Conservation (phyloP, 2,113 vertebrate genomes). For the Misgurnus mizolepis region DNA sequence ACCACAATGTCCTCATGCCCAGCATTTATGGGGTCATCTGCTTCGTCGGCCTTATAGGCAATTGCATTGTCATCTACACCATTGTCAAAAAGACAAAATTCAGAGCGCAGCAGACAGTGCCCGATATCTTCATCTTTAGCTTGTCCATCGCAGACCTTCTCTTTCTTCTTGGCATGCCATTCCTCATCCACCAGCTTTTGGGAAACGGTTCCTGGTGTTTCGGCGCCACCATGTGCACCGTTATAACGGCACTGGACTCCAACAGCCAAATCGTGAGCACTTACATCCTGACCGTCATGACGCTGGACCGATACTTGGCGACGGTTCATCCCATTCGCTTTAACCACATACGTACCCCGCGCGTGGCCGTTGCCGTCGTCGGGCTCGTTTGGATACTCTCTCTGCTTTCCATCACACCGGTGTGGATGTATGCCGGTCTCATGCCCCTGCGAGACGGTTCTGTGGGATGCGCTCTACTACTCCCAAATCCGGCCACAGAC, state of each 20-base stretch:
- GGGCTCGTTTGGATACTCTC: slow-evolving; percentile 60
- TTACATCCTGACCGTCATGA: slow-evolving; percentile 65
- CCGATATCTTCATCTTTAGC: slow-evolving; percentile 66
- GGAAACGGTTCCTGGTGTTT: slow-evolving; percentile 63
- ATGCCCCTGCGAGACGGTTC: slow-evolving; percentile 60
- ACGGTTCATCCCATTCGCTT: slow-evolving; percentile 62
- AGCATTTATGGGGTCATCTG: slow-evolving; percentile 72
- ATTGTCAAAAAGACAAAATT: slow-evolving; percentile 72
- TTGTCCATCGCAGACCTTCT: slow-evolving; percentile 66
- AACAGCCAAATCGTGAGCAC: slow-evolving; percentile 70
- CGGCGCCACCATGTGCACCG: slow-evolving; percentile 59
- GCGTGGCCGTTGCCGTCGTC: slow-evolving; percentile 49
- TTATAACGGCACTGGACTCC: slow-evolving; percentile 64
- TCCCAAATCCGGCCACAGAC: slow-evolving; percentile 61
- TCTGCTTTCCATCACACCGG: slow-evolving; percentile 62
- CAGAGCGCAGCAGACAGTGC: slow-evolving; percentile 63
- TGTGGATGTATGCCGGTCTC: slow-evolving; percentile 65
- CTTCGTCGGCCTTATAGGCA: slow-evolving; percentile 66
- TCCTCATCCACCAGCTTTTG: slow-evolving; percentile 68
- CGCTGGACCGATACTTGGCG: slow-evolving; percentile 61
- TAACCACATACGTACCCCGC: slow-evolving; percentile 58
- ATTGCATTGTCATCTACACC: slow-evolving; percentile 68
- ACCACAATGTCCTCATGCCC: slow-evolving; percentile 68
- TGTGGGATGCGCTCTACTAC: slow-evolving; percentile 57
- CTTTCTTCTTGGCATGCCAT: slow-evolving; percentile 67